phyloP scores from a whole-genome alignment of 2,888 invertebrate species.

The Clivina fossor region DNA sequence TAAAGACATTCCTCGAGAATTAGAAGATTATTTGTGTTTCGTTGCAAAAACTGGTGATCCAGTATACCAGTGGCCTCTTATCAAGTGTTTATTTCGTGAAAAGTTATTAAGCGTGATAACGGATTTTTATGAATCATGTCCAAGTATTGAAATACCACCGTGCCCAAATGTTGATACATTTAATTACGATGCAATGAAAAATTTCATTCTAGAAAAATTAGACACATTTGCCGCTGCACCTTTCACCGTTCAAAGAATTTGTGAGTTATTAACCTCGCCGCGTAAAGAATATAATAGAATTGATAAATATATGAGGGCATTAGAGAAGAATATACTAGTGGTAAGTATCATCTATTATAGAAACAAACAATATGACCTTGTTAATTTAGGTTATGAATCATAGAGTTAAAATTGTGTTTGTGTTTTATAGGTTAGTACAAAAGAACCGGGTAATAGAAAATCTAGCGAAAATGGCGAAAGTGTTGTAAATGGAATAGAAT shows the following conservation, averaged over 20 bases:
- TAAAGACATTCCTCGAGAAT: constrained; percentile 81
- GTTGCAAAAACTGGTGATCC: constrained; percentile 95
- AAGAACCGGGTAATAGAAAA: constrained; percentile 66
- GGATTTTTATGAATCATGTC: constrained; percentile 81
- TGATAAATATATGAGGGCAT: constrained; percentile 95
- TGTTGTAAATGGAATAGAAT: constrained; percentile 63
- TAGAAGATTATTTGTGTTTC: constrained; percentile 86
- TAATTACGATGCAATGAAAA: constrained; percentile 86
- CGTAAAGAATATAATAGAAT: constrained; percentile 92
- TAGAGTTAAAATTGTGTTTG: too few relatives aligned
- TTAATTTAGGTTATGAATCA: too few relatives aligned
- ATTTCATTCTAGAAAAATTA: constrained; percentile 75
- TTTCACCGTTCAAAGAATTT: constrained; percentile 93
- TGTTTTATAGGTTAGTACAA: constrained; percentile 80
- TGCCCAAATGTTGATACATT: constrained; percentile 91
- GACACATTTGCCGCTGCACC: constrained; percentile 88
- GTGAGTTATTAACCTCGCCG: constrained; percentile 89
- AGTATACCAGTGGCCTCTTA: constrained; percentile 86
- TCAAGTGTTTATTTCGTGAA: constrained; percentile 85
- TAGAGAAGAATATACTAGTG: constrained; percentile 92
- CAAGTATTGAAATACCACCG: constrained; percentile 74
- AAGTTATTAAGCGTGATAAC: constrained; percentile 85
- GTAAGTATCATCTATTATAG: constrained; percentile 57
- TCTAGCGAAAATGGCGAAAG: constrained; percentile 70
- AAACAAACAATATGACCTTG: not conserved